A percentile compares a stretch with the other conserved stretches of the same genome.
These are phyloP conservation scores for Orthosia incerta DNA, from an alignment of 2,888 invertebrate species.

Conservation along the genomic window DNA sequence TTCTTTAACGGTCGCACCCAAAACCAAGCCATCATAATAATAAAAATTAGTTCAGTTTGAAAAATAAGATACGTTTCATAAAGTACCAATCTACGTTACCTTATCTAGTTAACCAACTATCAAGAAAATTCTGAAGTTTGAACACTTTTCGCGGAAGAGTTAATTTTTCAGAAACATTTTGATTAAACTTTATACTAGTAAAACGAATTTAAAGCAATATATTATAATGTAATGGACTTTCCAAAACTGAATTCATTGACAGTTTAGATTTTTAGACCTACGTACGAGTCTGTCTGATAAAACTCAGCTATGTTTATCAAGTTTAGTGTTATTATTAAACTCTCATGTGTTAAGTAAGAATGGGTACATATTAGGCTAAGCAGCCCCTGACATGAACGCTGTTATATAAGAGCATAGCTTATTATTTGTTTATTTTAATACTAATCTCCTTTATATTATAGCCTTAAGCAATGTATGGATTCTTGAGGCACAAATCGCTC, in stretches of 20 bases:
- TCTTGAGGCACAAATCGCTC: neutral
- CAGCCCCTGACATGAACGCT: too few relatives aligned
- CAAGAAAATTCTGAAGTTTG: constrained; percentile 44
- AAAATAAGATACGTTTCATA: constrained; percentile 28
- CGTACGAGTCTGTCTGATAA: too few relatives aligned
- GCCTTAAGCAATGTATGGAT: neutral
- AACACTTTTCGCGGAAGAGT: constrained; percentile 33
- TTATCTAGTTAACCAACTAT: constrained; percentile 42
- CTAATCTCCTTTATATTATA: neutral
- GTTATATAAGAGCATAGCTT: too few relatives aligned
- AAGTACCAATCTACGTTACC: constrained; percentile 30
- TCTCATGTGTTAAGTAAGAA: too few relatives aligned
- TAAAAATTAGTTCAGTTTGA: constrained; percentile 5
- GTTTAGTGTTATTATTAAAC: too few relatives aligned
- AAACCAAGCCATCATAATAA: constrained; percentile 6
- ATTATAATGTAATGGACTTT: too few relatives aligned
- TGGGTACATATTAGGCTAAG: too few relatives aligned
- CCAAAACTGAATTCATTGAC: too few relatives aligned
- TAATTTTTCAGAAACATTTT: constrained; percentile 40
- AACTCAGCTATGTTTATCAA: too few relatives aligned
- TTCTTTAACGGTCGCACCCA: neutral
- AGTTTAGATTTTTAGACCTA: too few relatives aligned
- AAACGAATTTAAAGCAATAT: constrained; percentile 6
- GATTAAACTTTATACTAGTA: constrained; percentile 12
- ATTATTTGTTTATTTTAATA: neutral